Evolutionary conservation across 2,888 invertebrate genomes (phyloP).

Genomic region (Leuctra nigra): DNA sequence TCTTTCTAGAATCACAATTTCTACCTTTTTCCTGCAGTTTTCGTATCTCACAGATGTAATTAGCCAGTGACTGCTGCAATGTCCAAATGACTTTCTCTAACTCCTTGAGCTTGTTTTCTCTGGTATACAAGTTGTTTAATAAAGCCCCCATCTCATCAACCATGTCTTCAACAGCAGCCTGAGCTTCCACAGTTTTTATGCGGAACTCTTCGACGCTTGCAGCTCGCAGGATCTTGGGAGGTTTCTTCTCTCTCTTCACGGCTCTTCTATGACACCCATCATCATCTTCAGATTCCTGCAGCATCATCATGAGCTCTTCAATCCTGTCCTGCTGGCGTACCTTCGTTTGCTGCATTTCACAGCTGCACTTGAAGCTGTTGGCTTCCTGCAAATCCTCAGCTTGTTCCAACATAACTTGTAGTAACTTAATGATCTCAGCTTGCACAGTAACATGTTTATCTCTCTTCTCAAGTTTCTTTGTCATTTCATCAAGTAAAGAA

Average conservation of each 20-base stretch:
- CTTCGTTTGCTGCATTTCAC: background rate
- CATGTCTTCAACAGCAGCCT: constrained; percentile 13
- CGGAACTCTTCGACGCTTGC: constrained; percentile 7
- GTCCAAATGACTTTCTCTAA: background rate
- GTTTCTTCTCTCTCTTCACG: background rate
- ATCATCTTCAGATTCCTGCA: background rate
- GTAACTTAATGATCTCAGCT: background rate
- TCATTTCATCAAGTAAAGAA: background rate
- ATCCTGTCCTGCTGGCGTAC: background rate
- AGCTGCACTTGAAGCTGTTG: background rate
- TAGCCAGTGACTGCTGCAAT: background rate
- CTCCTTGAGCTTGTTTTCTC: constrained; percentile 3
- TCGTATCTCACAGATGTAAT: background rate
- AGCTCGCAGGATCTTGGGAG: background rate
- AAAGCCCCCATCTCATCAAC: constrained; percentile 6
- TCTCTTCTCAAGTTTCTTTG: background rate
- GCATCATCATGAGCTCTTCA: background rate
- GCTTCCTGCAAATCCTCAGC: background rate
- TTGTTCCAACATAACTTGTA: background rate
- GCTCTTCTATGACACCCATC: background rate
- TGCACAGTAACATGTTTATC: background rate
- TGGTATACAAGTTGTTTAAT: background rate
- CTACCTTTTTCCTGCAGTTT: background rate
- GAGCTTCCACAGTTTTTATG: constrained; percentile 11
- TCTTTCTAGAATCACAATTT: background rate